Evolutionary conservation across 1,140 invertebrate species (phyloP), one percentile per base, ranked within the genome.

Genomic region (Sarcophaga bullata): DNA sequence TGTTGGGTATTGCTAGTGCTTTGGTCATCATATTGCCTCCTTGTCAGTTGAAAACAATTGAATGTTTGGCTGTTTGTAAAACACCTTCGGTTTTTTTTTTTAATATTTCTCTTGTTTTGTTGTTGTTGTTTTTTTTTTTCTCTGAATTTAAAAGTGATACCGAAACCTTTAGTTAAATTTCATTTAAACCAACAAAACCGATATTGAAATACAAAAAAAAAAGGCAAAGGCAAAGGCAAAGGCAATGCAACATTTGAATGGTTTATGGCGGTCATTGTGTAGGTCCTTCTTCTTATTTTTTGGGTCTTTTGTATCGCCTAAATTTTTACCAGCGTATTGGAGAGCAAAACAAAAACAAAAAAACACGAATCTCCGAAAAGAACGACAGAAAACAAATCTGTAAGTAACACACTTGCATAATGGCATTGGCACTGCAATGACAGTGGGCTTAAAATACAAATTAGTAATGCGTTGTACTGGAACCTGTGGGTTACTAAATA

Each of bases 41-140:
- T 50, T 78, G 75, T 52, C 48, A 17, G 75, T 50, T 76, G 73
- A 47, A 72, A 78, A 78, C 75, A 78, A 78, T 78, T 78, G 75
- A 8, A 50, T 78, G 75, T 78, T 78, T 52, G 75, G 75, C 75
- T 78, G 75, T 78, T 78, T 78, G 75, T 78, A 78, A 78, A 78
- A 78, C 75, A 78, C 75, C 75, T 78, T 52, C 75, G 48, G 47
- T 48, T 75, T 46, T 75, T 78, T 50, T 19, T n/a, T 78, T 49
- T 72, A 19, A 25, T 19, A 19, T 72, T n/a, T 25, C n/a, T 17
- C 9, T 10, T 25, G 17, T 25, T 17, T 72, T 72, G 62, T 72
- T 25, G 25, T 37, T 37, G 25, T 37, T 37, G 1, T 37, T 37
- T 37, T 37, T 37, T 37, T 37, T 2, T 37, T 37, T 4, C 25